Base-by-base conservation (phyloP, 1,140 invertebrate species). In the Drosophila burlai region DNA sequence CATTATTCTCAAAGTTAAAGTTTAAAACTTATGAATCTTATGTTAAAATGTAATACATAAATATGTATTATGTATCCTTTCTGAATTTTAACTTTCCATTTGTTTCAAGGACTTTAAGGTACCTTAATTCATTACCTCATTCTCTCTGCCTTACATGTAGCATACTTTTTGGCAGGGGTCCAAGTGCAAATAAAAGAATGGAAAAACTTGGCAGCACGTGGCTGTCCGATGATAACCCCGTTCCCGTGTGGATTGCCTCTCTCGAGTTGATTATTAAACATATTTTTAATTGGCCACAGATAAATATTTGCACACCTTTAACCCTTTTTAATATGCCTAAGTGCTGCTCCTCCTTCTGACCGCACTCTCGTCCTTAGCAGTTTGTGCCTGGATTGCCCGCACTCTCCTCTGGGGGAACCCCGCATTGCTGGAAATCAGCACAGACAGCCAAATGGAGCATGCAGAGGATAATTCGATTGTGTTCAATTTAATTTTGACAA, bases 401-500 rank as follows among this genome's bases (percentile, higher is more conserved):
- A 34, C 15, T 38, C 26, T 57, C 15, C 21, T 16, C n/a, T 26
- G 54, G 54, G 54, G 15, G 49, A 46, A 6, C 61, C 58, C 52
- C 34, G 21, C 31, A 15, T 49, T 6, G 45, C 31, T 73, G 40
- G 42, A 75, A 79, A 79, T 67, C 71, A 78, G 62, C 29, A 59
- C 75, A 71, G 57, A 69, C 66, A 65, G 61, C 54, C 81, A 91
- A 92, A 92, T 92, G 80, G 85, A 86, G 86, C 86, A 83, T 87
- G 67, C 83, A 82, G 61, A 73, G 78, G 75, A 92, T 92, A 92
- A 92, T 92, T 92, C 83, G 91, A 92, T 92, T 92, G 91, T 91
- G 91, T 92, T 92, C 91, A 92, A 92, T 92, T 92, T 92, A 92
- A 92, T 92, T 92, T 92, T 92, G 91, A 92, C 91, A 92, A 92